phyloP scores from a whole-genome alignment of 2,888 invertebrate species.

The Nymphalis polychloros region DNA sequence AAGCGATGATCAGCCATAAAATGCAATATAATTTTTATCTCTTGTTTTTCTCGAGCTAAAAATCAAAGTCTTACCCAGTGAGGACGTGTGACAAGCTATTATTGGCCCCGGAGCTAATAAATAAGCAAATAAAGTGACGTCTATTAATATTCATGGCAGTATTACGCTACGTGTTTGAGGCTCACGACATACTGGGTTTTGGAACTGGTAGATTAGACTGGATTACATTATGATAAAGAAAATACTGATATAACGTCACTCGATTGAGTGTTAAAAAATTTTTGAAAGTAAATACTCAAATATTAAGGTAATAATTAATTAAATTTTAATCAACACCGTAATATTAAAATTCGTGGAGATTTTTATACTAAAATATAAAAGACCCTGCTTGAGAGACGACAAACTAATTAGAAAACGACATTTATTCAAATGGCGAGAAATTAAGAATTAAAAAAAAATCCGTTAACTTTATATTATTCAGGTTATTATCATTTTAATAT shows the following conservation, averaged over 20 bases:
- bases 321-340: no score
- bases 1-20: background rate
- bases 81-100: constrained; percentile 38
- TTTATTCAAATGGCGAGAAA: no score
- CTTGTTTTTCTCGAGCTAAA: constrained; percentile 26
- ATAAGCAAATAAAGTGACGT: constrained; percentile 66
- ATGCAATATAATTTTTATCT: background rate
- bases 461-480: no score
- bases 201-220: constrained; percentile 32
- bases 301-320: no score
- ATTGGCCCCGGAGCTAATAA: constrained; percentile 60
- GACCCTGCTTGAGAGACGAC: no score
- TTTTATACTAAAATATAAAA: no score
- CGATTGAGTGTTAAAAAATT: no score
- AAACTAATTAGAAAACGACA: no score
- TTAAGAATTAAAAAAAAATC: no score
- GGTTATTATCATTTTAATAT: no score
- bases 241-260: background rate
- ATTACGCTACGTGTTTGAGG: constrained; percentile 63
- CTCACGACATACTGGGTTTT: constrained; percentile 33
- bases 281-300: no score
- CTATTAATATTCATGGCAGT: constrained; percentile 72
- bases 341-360: no score
- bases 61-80: constrained; percentile 32
- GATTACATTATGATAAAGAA: constrained; percentile 30